Evolutionary conservation across 2,888 invertebrate species (phyloP).

Genomic region (Therioaphis trifolii): DNA sequence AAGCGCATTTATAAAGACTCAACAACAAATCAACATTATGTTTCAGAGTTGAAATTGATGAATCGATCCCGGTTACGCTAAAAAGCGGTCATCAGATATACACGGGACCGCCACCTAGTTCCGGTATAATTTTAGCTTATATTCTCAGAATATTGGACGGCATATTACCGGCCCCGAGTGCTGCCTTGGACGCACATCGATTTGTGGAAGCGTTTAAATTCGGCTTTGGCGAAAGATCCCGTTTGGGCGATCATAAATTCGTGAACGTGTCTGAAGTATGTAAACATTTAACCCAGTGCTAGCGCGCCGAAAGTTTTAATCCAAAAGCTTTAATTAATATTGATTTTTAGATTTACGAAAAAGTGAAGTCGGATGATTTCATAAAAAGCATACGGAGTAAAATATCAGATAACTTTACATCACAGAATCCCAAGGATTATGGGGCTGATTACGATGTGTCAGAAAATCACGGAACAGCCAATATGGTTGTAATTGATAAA

Average conservation of each 20-base stretch:
- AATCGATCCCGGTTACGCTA: constrained; percentile 74
- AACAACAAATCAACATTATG: too few species aligned
- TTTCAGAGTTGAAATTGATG: constrained; percentile 75
- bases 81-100: constrained; percentile 75
- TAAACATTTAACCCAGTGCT: not conserved
- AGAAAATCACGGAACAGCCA: constrained; percentile 77
- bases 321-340: too few species aligned
- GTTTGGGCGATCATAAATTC: constrained; percentile 85
- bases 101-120: constrained; percentile 86
- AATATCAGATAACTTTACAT: constrained; percentile 71
- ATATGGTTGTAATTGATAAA: constrained; percentile 80
- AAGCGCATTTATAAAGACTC: not conserved
- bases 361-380: constrained; percentile 50
- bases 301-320: too few species aligned
- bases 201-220: constrained; percentile 92
- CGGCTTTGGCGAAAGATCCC: constrained; percentile 86
- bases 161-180: constrained; percentile 70
- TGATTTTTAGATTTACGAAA: constrained; percentile 52
- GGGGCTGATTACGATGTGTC: constrained; percentile 66
- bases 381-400: constrained; percentile 30
- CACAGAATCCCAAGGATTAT: constrained; percentile 65
- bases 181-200: constrained; percentile 75
- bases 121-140: constrained; percentile 83
- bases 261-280: constrained; percentile 77
- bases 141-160: constrained; percentile 84